A percentile compares a stretch with the other conserved stretches of the same genome.
These are phyloP conservation scores for Gallinago stenura DNA, from an alignment of 2,797 vertebrate genomes.

Conservation along the genomic window DNA sequence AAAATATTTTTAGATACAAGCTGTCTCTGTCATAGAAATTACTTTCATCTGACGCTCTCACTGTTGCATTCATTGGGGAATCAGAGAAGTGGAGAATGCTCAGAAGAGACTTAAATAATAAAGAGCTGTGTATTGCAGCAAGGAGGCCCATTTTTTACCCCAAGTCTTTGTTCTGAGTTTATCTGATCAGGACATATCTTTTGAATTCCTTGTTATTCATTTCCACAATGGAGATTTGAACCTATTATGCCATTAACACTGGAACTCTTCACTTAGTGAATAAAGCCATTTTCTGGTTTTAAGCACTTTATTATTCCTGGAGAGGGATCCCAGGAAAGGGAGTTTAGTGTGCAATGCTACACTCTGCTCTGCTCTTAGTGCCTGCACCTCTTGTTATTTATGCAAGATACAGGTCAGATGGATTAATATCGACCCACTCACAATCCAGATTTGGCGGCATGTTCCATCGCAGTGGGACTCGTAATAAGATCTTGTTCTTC, in stretches of 20 bases:
- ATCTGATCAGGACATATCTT: neutral
- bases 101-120: constrained; percentile 46
- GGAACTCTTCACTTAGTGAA: neutral
- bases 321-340: neutral
- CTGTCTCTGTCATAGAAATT: constrained; percentile 50
- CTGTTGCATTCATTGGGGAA: constrained; percentile 45
- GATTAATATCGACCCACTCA: neutral
- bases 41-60: constrained; percentile 57
- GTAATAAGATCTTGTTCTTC: neutral
- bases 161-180: neutral
- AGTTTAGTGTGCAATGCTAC: neutral
- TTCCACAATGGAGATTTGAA: neutral
- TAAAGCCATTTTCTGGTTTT: neutral
- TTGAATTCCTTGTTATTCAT: neutral
- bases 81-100: constrained; percentile 19
- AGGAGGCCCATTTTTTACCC: neutral
- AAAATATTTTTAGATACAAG: constrained; percentile 67
- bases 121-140: neutral
- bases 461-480: rapidly evolving
- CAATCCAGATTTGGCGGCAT: rapidly evolving
- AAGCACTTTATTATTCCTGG: neutral
- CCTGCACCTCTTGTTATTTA: neutral
- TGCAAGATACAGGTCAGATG: neutral
- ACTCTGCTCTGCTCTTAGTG: neutral
- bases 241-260: neutral